Evolutionary conservation across 2,113 vertebrate species (phyloP), one percentile per base, ranked within the genome.

Genomic region (Cochlearius cochlearius): DNA sequence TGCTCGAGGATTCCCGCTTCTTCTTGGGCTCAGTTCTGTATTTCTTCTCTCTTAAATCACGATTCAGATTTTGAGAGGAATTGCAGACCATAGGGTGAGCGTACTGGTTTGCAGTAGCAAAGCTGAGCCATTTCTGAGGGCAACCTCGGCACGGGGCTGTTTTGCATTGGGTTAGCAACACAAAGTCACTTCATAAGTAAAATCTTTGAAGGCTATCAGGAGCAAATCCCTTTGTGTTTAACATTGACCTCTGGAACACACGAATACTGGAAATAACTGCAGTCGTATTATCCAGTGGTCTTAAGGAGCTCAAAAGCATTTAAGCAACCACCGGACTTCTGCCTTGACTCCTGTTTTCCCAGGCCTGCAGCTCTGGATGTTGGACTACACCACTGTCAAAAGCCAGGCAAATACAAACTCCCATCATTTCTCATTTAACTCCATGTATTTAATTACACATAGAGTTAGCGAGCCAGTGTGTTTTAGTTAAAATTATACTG

Each of bases 131-230:
- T 34, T 88, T 21, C 71, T 53, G 59, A 32, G 59, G 50, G 39
- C 59, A 74, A 79, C 30, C 64, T 62, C 6, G 3, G 59, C 68
- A 53, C 0, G 0, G 25, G 20, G 62, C 22, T 0, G 0, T 66
- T 74, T 79, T 56, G 60, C 52, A 25, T 36, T 7, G 30, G 20
- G 22, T 49, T n/a, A 81, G 64, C 62, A 73, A 62, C 81, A 36
- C 76, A 92, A 86, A 85, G 34, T 62, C 9, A 45, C 22, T 68
- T 75, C 18, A n/a, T 39, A 86, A 94, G 47, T 39, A 52, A 91
- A 89, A 75, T 29, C 49, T 71, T 59, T 64, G 76, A 79, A 94
- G 20, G 32, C 59, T 81, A 41, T 53, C 66, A 58, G 69, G 25
- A 95, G 69, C 34, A 91, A 94, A 97, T 75, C 58, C 62, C 73